Conservation (phyloP, 2,797 vertebrate genomes). For the Calcarius lapponicus region DNA sequence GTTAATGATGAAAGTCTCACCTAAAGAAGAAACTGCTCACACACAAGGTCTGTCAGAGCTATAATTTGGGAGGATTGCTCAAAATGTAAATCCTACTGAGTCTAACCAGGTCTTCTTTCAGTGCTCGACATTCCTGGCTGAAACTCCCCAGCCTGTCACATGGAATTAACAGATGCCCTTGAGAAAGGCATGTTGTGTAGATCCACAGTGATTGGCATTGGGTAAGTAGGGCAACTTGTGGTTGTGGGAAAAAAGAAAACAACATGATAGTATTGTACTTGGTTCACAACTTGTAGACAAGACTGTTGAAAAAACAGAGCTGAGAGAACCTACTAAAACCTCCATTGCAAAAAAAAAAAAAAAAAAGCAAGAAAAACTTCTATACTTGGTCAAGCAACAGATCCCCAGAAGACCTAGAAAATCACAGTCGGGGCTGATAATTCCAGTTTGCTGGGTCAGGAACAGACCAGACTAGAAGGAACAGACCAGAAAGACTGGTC, state of each 20-base stretch:
- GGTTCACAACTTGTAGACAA: neutral
- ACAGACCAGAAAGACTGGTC: neutral
- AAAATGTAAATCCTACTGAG: neutral
- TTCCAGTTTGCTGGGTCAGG: neutral
- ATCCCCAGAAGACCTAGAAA: neutral
- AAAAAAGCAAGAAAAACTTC: neutral
- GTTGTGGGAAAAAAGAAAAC: neutral
- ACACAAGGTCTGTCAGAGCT: neutral
- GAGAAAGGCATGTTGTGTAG: conserved; percentile 11
- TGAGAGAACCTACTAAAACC: neutral
- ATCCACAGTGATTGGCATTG: conserved; percentile 22
- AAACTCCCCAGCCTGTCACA: conserved; percentile 6
- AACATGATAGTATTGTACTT: neutral
- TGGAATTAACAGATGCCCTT: conserved; percentile 57
- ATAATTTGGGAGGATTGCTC: neutral
- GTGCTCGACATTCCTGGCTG: neutral
- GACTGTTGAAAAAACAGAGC: neutral
- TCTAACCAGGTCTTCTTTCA: neutral
- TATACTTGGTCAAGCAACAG: neutral
- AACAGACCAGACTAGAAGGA: neutral
- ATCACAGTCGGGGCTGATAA: neutral
- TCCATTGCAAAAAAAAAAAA: neutral
- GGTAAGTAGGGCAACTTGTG: conserved; percentile 45
- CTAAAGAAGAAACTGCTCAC: neutral
- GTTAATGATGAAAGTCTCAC: neutral